A percentile compares a stretch with the other conserved stretches of the same genome.
These are phyloP conservation scores for Notiomystis cincta DNA, from an alignment of 2,113 vertebrate species.

Conservation along the genomic window DNA sequence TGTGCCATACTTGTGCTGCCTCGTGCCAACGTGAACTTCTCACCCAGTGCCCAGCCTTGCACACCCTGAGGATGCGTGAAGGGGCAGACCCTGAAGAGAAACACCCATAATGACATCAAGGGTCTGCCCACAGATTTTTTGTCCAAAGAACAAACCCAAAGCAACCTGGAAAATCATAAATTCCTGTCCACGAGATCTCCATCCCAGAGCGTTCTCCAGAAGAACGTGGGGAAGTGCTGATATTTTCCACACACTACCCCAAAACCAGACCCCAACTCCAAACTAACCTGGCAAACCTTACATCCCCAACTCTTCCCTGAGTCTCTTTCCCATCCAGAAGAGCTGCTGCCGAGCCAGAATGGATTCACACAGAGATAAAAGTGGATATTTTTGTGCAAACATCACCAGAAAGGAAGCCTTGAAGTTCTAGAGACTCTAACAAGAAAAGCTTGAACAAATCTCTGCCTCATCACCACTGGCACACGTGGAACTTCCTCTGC, in stretches of 20 bases:
- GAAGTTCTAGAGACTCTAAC: not conserved
- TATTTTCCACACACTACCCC: not conserved
- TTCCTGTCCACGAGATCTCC: rapidly evolving
- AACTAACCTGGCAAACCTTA: not conserved
- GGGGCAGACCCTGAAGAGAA: not conserved
- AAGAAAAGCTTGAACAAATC: not conserved
- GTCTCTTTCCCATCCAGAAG: not conserved
- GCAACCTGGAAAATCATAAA: not conserved
- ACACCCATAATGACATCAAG: rapidly evolving
- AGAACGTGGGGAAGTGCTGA: not conserved
- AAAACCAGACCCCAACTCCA: not conserved
- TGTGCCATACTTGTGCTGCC: not conserved
- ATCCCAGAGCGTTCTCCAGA: not conserved
- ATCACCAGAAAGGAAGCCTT: not conserved
- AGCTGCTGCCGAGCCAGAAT: not conserved
- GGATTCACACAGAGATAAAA: not conserved
- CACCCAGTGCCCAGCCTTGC: not conserved
- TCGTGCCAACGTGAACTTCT: not conserved
- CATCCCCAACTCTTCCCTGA: not conserved
- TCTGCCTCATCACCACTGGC: not conserved
- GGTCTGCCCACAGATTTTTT: not conserved
- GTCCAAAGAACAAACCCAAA: not conserved
- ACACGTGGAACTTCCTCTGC: not conserved
- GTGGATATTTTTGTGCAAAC: not conserved
- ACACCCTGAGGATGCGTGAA: not conserved